Conservation (phyloP, 2,113 vertebrate genomes). For the Brienomyrus brachyistius region DNA sequence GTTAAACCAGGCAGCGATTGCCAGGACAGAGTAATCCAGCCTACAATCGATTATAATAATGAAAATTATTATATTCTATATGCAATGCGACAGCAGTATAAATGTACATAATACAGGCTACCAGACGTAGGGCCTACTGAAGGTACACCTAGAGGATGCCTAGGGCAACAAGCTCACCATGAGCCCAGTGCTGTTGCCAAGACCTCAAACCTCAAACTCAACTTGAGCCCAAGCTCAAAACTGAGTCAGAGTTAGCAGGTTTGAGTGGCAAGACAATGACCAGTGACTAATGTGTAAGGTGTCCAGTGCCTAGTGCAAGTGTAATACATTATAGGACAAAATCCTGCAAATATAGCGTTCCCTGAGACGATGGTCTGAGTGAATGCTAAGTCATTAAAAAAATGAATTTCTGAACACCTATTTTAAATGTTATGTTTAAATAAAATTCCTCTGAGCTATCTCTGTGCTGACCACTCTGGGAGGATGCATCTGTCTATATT, state of each 20-base stretch:
- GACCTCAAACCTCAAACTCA: background rate
- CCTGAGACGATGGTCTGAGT: background rate
- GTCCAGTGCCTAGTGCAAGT: background rate
- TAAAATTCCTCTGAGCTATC: background rate
- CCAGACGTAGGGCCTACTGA: background rate
- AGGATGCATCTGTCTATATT: background rate
- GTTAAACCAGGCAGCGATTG: background rate
- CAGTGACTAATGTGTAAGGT: background rate
- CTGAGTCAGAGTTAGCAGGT: background rate
- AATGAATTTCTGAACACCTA: background rate
- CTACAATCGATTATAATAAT: background rate
- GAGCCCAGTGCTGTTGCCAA: background rate
- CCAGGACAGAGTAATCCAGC: background rate
- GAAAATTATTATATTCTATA: background rate
- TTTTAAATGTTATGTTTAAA: background rate
- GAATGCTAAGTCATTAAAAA: background rate
- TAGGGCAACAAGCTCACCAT: background rate
- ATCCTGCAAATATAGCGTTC: background rate
- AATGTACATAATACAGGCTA: background rate
- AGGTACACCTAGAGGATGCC: background rate
- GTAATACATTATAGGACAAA: background rate
- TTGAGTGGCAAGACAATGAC: background rate
- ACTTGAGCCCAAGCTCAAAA: background rate
- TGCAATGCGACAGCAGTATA: background rate
- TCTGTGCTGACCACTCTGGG: background rate